Base-by-base conservation (phyloP, 2,113 vertebrate species). In the Nipponia nippon region DNA sequence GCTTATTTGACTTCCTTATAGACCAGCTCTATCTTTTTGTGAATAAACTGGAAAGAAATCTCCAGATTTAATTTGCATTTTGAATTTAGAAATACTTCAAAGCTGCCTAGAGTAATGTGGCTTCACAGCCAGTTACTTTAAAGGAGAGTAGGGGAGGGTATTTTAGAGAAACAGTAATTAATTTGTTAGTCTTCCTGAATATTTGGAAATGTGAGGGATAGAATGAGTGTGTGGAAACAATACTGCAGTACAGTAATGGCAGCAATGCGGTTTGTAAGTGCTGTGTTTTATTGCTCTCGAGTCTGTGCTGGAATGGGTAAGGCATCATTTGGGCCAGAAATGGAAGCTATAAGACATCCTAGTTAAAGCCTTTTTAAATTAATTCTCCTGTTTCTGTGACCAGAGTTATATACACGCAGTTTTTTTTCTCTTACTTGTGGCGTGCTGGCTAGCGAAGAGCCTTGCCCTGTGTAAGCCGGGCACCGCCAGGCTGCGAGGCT, bases 51-150 rank as follows among this genome's bases (percentile, higher is more conserved):
- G 38, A 83, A 90, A 69, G 53, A 83, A 93, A 80, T 73, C 66
- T 96, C 36, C 61, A 70, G 59, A 73, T 94, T 66, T 79, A 59
- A 95, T 95, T 87, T 95, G 55, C 38, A 23, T 95, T 93, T 76
- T 77, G 66, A 89, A 75, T 91, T 89, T 65, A 79, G 56, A 75
- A 78, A 69, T 66, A 88, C 70, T 92, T 96, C 56, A 93, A 59
- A 90, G 72, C 44, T 87, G 36, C 38, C 7, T 38, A 30, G 38
- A 75, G 32, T 88, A 71, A 76, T 59, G 29, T 53, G 55, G 11
- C 55, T 87, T 90, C 34, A 27, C 50, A 75, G 34, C 5, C 38
- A 42, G 25, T 53, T 83, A 30, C 34, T 73, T 83, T 36, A 32
- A 29, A 59, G 17, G 13, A 58, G 23, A 34, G 25, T 16, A 20